Percentiles rank a stretch among this genome's conserved stretches.
phyloP scores from a whole-genome alignment of 2,888 invertebrate species.

The Acanthococcus lagerstroemiae region DNA sequence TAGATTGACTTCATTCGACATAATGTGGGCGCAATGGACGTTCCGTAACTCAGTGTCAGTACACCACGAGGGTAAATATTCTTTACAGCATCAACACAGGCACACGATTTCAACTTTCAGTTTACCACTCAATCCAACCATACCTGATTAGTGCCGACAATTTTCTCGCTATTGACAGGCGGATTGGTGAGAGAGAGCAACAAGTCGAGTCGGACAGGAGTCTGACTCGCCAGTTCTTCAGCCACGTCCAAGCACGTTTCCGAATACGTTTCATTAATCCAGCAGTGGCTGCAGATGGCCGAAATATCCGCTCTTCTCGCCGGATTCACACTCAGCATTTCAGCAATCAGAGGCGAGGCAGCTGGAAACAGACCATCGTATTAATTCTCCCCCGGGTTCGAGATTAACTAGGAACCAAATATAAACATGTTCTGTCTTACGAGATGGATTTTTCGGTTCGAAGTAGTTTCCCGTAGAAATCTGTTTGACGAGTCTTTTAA shows the following conservation, averaged over 20 bases:
- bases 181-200: conserved; percentile 70
- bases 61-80: too few relatives aligned
- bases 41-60: too few relatives aligned
- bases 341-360: conserved; percentile 85
- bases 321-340: conserved; percentile 89
- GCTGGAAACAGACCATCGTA: too few relatives aligned
- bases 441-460: conserved; percentile 84
- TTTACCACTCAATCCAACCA: too few relatives aligned
- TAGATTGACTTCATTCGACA: too few relatives aligned
- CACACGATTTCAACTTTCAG: too few relatives aligned
- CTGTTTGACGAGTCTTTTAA: conserved; percentile 66
- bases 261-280: conserved; percentile 83
- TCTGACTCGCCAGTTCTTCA: conserved; percentile 79
- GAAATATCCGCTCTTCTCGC: conserved; percentile 80
- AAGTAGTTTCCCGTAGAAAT: conserved; percentile 89
- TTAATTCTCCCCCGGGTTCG: too few relatives aligned
- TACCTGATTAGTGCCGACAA: too few relatives aligned
- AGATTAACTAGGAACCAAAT: not conserved
- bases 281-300: conserved; percentile 91
- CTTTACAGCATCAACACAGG: too few relatives aligned
- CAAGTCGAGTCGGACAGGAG: conserved; percentile 78
- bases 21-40: too few relatives aligned
- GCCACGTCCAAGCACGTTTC: conserved; percentile 68
- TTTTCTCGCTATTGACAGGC: conserved; percentile 43
- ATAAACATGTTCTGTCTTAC: conserved; percentile 11